These are phyloP conservation scores for Prenolepis imparis DNA, from an alignment of 2,888 invertebrate species.

Conservation along the genomic window DNA sequence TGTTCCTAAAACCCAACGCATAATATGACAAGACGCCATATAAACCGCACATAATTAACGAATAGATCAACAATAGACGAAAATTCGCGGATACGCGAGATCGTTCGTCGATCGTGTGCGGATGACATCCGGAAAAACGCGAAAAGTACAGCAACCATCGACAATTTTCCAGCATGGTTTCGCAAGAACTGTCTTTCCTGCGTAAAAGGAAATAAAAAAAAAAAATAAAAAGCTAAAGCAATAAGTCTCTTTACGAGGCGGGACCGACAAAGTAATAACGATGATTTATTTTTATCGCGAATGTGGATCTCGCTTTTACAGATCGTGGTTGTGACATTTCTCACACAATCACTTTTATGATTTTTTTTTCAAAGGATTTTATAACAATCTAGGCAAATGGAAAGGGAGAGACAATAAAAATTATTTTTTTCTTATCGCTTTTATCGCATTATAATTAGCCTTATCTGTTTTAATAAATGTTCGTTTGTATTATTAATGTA, in stretches of 20 bases:
- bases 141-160: constrained; percentile 41
- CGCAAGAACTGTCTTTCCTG: constrained; percentile 5
- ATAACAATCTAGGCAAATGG: neutral
- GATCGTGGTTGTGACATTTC: too few species aligned
- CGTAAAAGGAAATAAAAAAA: too few species aligned
- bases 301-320: neutral
- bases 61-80: neutral
- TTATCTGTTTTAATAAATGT: neutral
- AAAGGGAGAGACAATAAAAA: neutral
- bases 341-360: neutral
- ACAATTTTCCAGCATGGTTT: constrained; percentile 32
- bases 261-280: neutral
- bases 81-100: neutral
- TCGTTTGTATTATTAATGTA: too few species aligned
- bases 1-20: neutral
- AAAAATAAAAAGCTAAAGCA: too few species aligned
- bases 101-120: constrained; percentile 17
- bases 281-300: neutral
- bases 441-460: neutral
- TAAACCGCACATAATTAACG: neutral
- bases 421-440: neutral
- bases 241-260: neutral
- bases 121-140: constrained; percentile 26
- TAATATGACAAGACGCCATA: neutral
- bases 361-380: neutral